Base-by-base conservation (phyloP, 1,140 invertebrate species). In the Apocrypta bakeri region DNA sequence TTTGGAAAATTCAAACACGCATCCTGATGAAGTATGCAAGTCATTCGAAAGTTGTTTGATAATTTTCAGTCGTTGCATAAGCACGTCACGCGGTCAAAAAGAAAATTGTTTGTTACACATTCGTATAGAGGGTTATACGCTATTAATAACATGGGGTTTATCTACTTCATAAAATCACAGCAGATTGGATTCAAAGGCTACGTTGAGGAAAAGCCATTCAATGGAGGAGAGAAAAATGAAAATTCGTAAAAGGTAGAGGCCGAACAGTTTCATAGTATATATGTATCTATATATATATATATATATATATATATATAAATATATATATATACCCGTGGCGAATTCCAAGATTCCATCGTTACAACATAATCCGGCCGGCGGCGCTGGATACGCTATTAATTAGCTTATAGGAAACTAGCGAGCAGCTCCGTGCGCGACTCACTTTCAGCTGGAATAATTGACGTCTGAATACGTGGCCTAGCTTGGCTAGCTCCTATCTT, bases 371-470 rank as follows among this genome's bases (percentile, higher is more conserved):
- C 17, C 48, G 4, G 17, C 48, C 17, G 21, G 48, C 48, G 48
- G 48, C 48, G 48, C n/a, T 37, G 33, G 33, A 4, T 29, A 31
- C 31, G 21, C 66, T 61, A 79, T 79, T 79, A 71, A 79, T 79
- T 79, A 79, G 29, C 42, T 27, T 14, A 48, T 1, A 17, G n/a
- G 48, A n/a, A 21, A 17, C 6, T 17, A 56, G 9, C 14, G 42
- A 48, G 8, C 42, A 48, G 42, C 42, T 48, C 42, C 14, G 42
- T 2, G 17, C 17, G 17, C 21, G 4, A 48, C 24, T 68, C 25
- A 33, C 27, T 79, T 61, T 61, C 66, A 71, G 40, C 9, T 17
- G 24, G 33, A 31, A 42, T 80, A 73, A 80, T 80, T 80, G 79
- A 80, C 69, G 72, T 73, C 27, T 80, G 79, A 80, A 80, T 80